These are phyloP conservation scores for Rostratula benghalensis DNA, from an alignment of 2,113 vertebrate genomes.

Conservation along the genomic window DNA sequence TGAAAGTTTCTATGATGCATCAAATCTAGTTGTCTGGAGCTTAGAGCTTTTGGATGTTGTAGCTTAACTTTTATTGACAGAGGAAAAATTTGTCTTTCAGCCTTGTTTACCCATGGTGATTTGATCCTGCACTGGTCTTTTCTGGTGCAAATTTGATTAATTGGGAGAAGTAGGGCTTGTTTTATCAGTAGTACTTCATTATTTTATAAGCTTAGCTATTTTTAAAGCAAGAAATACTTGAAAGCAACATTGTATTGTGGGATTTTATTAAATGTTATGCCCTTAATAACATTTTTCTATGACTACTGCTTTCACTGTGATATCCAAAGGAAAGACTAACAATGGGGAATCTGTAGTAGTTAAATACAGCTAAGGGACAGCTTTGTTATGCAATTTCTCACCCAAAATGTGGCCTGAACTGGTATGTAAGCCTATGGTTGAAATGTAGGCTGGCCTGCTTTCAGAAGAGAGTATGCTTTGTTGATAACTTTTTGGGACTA, in stretches of 20 bases:
- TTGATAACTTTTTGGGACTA: not conserved
- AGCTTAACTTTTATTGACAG: not conserved
- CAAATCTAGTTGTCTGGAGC: rapidly evolving
- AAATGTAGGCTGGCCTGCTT: not conserved
- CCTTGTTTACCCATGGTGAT: not conserved
- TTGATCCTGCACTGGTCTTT: not conserved
- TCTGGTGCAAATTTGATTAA: not conserved
- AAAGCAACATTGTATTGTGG: not conserved
- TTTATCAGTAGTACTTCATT: not conserved
- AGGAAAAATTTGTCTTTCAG: rapidly evolving
- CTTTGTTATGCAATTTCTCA: not conserved
- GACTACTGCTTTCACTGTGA: not conserved
- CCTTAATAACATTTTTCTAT: not conserved
- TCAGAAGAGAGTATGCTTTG: not conserved
- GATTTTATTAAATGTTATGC: not conserved
- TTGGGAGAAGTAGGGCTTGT: not conserved
- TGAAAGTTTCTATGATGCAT: not conserved
- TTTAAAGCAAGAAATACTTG: not conserved
- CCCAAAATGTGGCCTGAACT: not conserved
- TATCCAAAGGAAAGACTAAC: not conserved
- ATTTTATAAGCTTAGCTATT: not conserved
- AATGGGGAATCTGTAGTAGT: not conserved
- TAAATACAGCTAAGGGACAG: not conserved
- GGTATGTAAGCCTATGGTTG: not conserved
- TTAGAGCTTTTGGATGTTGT: not conserved